Percentiles rank a stretch among this genome's conserved stretches.
phyloP scores from a whole-genome alignment of 2,888 invertebrate genomes.

The Microplitis manilae region DNA sequence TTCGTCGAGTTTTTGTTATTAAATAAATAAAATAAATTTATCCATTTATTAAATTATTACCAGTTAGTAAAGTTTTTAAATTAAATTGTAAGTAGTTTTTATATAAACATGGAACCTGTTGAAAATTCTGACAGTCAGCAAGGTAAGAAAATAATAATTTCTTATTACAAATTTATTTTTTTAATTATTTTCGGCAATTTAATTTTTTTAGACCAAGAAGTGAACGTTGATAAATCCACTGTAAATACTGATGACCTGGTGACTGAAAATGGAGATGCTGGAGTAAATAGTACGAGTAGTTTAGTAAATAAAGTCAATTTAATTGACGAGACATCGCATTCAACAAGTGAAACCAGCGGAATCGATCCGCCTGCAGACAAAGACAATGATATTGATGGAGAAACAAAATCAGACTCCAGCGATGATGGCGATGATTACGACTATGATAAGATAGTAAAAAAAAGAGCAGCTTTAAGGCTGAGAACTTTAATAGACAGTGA shows the following conservation, averaged over 20 bases:
- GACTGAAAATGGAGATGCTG: neutral
- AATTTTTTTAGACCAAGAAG: neutral
- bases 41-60: neutral
- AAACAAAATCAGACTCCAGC: neutral
- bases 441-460: neutral
- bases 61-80: neutral
- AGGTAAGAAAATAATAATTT: neutral
- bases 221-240: neutral
- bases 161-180: neutral
- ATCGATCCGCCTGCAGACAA: neutral
- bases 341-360: neutral
- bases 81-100: neutral
- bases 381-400: neutral
- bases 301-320: neutral
- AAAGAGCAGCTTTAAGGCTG: conserved; percentile 25
- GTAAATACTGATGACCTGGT: neutral
- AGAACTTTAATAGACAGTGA: conserved; percentile 56
- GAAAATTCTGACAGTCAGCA: neutral
- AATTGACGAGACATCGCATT: conserved; percentile 2
- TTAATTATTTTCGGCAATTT: neutral
- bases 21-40: neutral
- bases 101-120: neutral
- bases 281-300: neutral
- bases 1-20: neutral
- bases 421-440: conserved; percentile 54